Evolutionary conservation across 2,797 vertebrate species (phyloP), one percentile per base, ranked within the genome.

Genomic region (Brachymystax lenok): DNA sequence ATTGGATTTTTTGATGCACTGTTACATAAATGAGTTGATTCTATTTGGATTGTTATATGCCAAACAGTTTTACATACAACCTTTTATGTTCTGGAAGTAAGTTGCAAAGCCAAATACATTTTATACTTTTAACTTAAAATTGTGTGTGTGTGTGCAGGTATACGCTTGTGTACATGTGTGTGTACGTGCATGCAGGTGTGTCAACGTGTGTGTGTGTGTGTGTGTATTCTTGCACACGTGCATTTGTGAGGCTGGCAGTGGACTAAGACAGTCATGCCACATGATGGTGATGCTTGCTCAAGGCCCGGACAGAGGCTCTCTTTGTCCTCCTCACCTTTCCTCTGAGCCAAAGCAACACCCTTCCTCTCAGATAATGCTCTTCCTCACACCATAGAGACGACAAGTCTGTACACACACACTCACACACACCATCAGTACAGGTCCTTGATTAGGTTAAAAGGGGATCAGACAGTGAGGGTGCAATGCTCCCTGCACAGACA

Each of bases 231-330:
- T 46, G 40, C 8, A 8, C 30, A 40, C 5, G 14, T 13, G 24
- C 12, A 54, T 21, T 3, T 1, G 35, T 13, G 75, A 40, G 27
- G 27, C 24, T 35, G 71, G 6, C 51, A 28, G 35, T 40, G 27
- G 4, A 19, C 63, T 27, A 51, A 73, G 50, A 30, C 27, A 71
- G 21, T 61, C 70, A 73, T 63, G 64, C 46, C 51, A 40, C n/a
- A 68, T 54, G 51, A 59, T 78, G 27, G 52, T 51, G 33, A 74
- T 21, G 27, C 67, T 71, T 35, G 24, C 67, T 67, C 52, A 52
- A 35, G 80, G 50, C 51, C 40, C 67, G 24, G 77, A 86, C 77
- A 90, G 77, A 14, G 21, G 19, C 33, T 68, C 27, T 86, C 30
- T 83, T 28, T 89, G 69, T 75, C 27, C 59, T 33, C 33, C 33